Base-by-base conservation (phyloP, 2,888 invertebrate species). In the Sesia bembeciformis region DNA sequence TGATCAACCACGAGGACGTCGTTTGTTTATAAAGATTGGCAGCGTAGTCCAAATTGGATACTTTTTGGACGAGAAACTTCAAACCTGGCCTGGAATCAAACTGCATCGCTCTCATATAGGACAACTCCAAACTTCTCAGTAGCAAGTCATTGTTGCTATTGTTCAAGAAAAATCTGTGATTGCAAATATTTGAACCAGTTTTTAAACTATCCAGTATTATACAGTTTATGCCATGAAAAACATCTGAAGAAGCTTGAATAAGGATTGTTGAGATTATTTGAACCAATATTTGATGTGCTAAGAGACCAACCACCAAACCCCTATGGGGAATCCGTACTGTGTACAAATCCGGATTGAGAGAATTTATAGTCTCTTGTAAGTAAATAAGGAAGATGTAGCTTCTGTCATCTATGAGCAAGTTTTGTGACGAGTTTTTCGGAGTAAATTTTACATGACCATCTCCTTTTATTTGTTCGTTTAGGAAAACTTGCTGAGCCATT, bases 21-120 rank as follows among this genome's bases (percentile, higher is more conserved):
- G 97, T 96, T 83, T 97, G 97, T 58, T 95, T 95, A 75, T 97
- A 97, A n/a, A 97, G 88, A 81, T 97, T 97, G 2, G 97, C 96
- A 4, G 96, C 96, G 65, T 94, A 92, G 57, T 94, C 95, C 60
- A 96, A 91, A 71, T 95, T 95, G 0, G 95, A 96, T 0, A 97
- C 97, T 88, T 98, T 98, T 80, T 98, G 98, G 59, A 97, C 93
- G 3, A 98, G 91, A 77, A 98, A 98, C 79, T 98, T 98, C 38
- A 98, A 87, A 0, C 98, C 98, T 0, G 98, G 98, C 41, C 98
- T 91, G 5, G 93, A 91, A 78, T 98, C 98, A 74, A 98, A 98
- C 68, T 96, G 95, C 74, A 94, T 91, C 0, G 97, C 95, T 56
- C 96, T 92, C 54, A 91, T 91, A 71, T 96, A 95, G 3, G 97